phyloP scores from a whole-genome alignment of 2,113 vertebrate genomes.

The Eolophus roseicapilla region DNA sequence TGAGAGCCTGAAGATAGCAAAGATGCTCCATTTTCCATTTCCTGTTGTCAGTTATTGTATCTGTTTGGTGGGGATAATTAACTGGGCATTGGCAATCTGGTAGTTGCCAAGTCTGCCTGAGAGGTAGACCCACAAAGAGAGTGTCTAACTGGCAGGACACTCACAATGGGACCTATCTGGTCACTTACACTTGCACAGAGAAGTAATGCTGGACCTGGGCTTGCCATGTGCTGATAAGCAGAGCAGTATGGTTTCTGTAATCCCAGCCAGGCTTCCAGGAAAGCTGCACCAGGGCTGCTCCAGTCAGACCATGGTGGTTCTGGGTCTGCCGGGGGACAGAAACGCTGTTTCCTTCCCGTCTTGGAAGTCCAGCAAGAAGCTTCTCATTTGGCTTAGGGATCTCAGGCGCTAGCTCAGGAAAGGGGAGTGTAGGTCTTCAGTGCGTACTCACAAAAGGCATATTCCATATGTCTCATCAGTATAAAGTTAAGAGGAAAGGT shows the following conservation, averaged over 20 bases:
- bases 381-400: neutral
- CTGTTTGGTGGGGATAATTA: neutral
- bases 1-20: neutral
- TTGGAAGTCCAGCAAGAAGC: fast-evolving
- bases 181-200: neutral
- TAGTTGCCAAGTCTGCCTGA: neutral
- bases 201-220: neutral
- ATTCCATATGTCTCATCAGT: neutral
- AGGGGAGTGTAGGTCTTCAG: neutral
- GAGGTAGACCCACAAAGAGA: neutral
- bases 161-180: neutral
- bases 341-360: fast-evolving
- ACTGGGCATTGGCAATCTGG: neutral
- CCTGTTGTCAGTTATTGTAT: neutral
- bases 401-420: neutral
- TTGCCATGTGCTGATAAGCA: neutral
- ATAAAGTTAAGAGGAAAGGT: neutral
- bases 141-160: neutral
- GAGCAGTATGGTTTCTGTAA: neutral
- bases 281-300: neutral
- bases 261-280: neutral
- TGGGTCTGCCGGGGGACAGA: neutral
- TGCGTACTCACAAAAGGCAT: neutral
- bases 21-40: neutral
- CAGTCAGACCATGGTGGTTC: fast-evolving